Evolutionary conservation across 2,888 invertebrate genomes (phyloP).

Genomic region (Selenia dentaria): DNA sequence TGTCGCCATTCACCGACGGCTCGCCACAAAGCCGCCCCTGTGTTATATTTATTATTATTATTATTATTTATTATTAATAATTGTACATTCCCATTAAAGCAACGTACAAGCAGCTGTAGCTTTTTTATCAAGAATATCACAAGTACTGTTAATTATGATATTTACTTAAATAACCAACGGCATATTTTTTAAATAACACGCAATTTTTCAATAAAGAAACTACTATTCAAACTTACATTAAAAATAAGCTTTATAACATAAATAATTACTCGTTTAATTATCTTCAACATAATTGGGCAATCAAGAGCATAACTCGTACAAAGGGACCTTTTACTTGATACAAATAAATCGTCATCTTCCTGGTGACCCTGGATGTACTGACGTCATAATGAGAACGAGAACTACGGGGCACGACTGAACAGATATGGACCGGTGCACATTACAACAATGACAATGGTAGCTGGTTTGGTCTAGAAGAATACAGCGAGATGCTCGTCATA

Average conservation of each 20-base stretch:
- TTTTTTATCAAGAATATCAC: too few species aligned
- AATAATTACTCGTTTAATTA: conserved; percentile 6
- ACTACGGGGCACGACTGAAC: too few species aligned
- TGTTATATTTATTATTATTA: too few species aligned
- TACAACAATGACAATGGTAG: not conserved
- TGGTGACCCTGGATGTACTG: conserved; percentile 4
- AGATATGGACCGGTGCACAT: not conserved
- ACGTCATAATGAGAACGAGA: not conserved
- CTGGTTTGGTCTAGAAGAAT: not conserved
- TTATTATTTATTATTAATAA: too few species aligned
- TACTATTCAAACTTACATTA: not conserved
- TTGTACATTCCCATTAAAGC: too few species aligned
- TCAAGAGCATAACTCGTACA: conserved; percentile 7
- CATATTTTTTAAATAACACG: not conserved
- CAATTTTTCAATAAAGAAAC: conserved; percentile 14
- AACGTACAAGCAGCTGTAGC: too few species aligned
- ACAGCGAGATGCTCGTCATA: not conserved
- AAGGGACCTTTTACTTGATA: conserved; percentile 6
- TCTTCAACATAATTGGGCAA: conserved; percentile 19
- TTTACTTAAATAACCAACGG: too few species aligned
- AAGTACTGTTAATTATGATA: too few species aligned
- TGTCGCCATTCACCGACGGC: too few species aligned
- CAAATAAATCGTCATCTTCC: conserved; percentile 4
- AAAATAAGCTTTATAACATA: conserved; percentile 1
- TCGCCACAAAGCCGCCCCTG: too few species aligned